Evolutionary conservation across 2,888 invertebrate genomes (phyloP).

Genomic region (Epiblema foenella): DNA sequence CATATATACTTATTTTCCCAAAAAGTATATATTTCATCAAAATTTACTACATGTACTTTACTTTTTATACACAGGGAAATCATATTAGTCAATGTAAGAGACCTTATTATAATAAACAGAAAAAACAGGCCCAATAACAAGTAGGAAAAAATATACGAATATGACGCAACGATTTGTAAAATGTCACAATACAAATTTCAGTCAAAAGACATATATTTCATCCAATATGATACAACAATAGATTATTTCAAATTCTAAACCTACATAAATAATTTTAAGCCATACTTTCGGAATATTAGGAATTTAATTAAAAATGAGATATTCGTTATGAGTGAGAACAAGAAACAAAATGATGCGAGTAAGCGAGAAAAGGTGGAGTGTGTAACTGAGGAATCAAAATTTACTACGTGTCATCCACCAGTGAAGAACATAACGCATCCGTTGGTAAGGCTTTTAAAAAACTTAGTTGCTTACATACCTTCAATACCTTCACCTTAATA

Average conservation of each 20-base stretch:
- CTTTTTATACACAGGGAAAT: too few species aligned
- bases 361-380: slow-evolving; percentile 57
- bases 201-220: background rate
- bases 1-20: too few species aligned
- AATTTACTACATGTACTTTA: too few species aligned
- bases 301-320: slow-evolving; percentile 48
- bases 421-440: slow-evolving; percentile 72
- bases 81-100: background rate
- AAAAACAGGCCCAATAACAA: background rate
- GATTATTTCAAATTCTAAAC: background rate
- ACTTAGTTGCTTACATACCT: background rate
- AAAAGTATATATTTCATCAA: too few species aligned
- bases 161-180: slow-evolving; percentile 1
- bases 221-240: background rate
- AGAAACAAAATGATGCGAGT: slow-evolving; percentile 50
- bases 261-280: slow-evolving; percentile 49
- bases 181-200: background rate
- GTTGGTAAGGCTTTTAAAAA: slow-evolving; percentile 58
- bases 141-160: background rate
- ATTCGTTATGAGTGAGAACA: slow-evolving; percentile 64
- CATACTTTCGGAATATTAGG: slow-evolving; percentile 46
- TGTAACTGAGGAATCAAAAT: slow-evolving; percentile 52
- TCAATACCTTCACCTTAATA: background rate
- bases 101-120: background rate
- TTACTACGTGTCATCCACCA: slow-evolving; percentile 55